phyloP scores from a whole-genome alignment of 2,888 invertebrate species.

The Drosophila rubida region DNA sequence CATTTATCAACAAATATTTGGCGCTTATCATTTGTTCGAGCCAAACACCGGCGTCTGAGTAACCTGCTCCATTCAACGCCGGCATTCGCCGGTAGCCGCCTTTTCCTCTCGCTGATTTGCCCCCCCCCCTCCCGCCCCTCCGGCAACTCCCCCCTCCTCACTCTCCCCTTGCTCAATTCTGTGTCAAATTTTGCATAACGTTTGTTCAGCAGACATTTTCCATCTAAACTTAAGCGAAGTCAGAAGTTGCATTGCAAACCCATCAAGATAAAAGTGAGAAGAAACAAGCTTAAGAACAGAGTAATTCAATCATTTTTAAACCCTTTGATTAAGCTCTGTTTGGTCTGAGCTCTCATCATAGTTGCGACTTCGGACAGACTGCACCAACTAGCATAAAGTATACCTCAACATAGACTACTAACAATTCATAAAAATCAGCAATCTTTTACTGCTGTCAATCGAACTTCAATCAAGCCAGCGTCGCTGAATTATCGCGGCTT shows the following conservation, averaged over 20 bases:
- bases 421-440: too few relatives aligned
- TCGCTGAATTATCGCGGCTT: too few relatives aligned
- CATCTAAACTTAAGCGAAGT: conserved; percentile 7
- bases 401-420: too few relatives aligned
- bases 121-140: background rate
- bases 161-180: conserved; percentile 34
- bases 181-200: conserved; percentile 55
- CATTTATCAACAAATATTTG: conserved; percentile 81
- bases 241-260: conserved; percentile 12
- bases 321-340: background rate
- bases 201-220: conserved; percentile 33
- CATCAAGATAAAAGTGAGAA: conserved; percentile 1
- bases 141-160: background rate
- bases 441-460: too few relatives aligned
- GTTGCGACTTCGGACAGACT: too few relatives aligned
- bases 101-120: conserved; percentile 11
- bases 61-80: conserved; percentile 13
- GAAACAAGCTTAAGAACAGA: background rate
- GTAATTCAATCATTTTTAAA: background rate
- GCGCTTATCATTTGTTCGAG: conserved; percentile 74
- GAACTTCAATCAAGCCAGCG: too few relatives aligned
- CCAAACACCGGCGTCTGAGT: conserved; percentile 50
- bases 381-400: too few relatives aligned
- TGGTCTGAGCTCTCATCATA: too few relatives aligned
- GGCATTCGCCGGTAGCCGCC: conserved; percentile 12